Evolutionary conservation across 2,113 vertebrate genomes (phyloP).

Genomic region (Helogale parvula): DNA sequence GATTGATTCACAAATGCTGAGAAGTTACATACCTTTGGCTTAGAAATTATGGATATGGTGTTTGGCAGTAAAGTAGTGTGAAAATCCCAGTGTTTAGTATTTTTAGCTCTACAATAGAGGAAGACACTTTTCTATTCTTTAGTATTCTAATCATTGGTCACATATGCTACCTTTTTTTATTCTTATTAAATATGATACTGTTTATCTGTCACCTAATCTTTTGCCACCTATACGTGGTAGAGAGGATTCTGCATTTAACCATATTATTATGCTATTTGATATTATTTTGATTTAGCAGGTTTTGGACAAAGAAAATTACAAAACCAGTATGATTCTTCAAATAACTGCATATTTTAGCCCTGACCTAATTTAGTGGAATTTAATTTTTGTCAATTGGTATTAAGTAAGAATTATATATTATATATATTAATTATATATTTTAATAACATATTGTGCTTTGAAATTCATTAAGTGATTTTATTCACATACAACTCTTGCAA

Average conservation of each 20-base stretch:
- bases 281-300: not conserved
- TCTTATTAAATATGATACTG: not conserved
- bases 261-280: not conserved
- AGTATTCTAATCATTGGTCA: not conserved
- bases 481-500: not conserved
- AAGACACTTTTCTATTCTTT: not conserved
- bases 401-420: not conserved
- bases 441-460: not conserved
- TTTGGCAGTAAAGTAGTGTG: not conserved
- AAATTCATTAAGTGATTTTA: not conserved
- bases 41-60: not conserved
- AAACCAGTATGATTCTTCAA: not conserved
- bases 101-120: not conserved
- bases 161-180: not conserved
- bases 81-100: not conserved
- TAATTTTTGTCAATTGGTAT: not conserved
- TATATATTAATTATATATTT: not conserved
- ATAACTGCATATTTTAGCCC: not conserved
- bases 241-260: not conserved
- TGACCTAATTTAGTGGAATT: not conserved
- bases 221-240: not conserved
- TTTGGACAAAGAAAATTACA: not conserved
- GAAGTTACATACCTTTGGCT: not conserved
- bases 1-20: not conserved
- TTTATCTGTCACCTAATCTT: not conserved